Base-by-base conservation (phyloP, 2,888 invertebrate genomes). In the Syritta pipiens region DNA sequence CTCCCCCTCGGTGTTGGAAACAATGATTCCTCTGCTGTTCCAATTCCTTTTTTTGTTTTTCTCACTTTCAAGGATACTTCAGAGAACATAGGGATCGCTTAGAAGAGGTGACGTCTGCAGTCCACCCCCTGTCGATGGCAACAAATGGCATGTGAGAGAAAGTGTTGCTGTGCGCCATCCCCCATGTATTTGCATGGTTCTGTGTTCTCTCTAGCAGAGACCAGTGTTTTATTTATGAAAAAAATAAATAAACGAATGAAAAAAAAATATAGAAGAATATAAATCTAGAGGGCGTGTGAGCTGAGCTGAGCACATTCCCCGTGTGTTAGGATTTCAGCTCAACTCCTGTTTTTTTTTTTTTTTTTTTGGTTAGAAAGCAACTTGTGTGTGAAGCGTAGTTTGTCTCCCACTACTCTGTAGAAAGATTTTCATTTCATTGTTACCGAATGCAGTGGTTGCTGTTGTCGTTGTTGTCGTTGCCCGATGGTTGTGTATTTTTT, bases 81-180 rank as follows among this genome's bases (percentile, higher is more conserved):
- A 62, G 20, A 30, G 51, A n/a, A n/a, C 22, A 53, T 22, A 24
- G 42, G 26, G 53, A 68, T 62, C 62, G 68, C 55, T 68, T 44
- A 62, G 49, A n/a, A n/a, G 62, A 62, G 62, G 42, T 62, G 75
- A 49, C 22, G 55, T 46, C 40, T 55, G 10, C 22, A 22, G n/a
- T 12, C 32, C 48, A 53, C 32, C 59, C 46, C 46, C 51, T 67
- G 37, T 42, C 60, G 42, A 55, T 68, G 49, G 55, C 55, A 62
- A 75, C 68, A 76, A 76, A 76, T 68, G 57, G 49, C 69, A 62
- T 30, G 49, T n/a, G n/a, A n/a, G n/a, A 49, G 68, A 42, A 76
- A 63, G 75, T 76, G 68, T 76, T 62, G 68, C 53, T n/a, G n/a
- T n/a, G 40, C 46, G 24, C 53, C 26, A n/a, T 49, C 28, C 42